These are phyloP conservation scores for Danaus melanippus DNA, from an alignment of 1,140 invertebrate species.

Conservation along the genomic window DNA sequence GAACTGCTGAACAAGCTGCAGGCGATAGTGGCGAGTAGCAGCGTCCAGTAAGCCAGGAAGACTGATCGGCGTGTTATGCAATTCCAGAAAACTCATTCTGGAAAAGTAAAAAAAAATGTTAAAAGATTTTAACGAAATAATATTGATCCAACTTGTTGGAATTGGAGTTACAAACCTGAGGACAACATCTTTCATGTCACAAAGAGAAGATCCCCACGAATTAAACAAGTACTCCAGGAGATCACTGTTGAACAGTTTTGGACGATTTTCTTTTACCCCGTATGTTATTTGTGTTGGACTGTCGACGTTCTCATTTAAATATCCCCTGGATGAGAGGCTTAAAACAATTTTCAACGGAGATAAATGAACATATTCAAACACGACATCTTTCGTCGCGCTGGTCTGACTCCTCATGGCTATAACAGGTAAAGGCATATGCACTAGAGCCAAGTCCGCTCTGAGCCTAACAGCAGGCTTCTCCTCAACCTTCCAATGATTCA, in stretches of 20 bases:
- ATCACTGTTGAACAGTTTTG: slow-evolving; percentile 68
- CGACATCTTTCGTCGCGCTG: slow-evolving; percentile 46
- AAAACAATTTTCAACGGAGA: slow-evolving; percentile 79
- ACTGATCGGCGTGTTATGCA: slow-evolving; percentile 76
- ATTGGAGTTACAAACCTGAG: slow-evolving; percentile 65
- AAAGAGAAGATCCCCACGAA: slow-evolving; percentile 75
- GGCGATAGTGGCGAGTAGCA: slow-evolving; percentile 80
- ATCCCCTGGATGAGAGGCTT: slow-evolving; percentile 78
- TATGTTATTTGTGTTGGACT: slow-evolving; percentile 56
- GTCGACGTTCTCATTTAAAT: slow-evolving; percentile 56
- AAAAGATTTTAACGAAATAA: neutral
- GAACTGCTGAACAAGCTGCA: slow-evolving; percentile 89
- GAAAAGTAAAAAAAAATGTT: slow-evolving; percentile 9
- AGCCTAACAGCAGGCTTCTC: slow-evolving; percentile 71
- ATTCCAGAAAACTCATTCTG: slow-evolving; percentile 87
- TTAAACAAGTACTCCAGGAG: slow-evolving; percentile 74
- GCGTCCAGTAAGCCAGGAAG: slow-evolving; percentile 74
- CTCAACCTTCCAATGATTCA: slow-evolving; percentile 72
- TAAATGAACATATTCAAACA: slow-evolving; percentile 80
- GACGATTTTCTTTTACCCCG: slow-evolving; percentile 66
- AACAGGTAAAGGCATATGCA: slow-evolving; percentile 73
- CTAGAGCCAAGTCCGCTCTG: slow-evolving; percentile 73
- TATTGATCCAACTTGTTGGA: neutral
- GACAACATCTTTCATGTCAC: slow-evolving; percentile 77
- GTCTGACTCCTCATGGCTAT: slow-evolving; percentile 59